Evolutionary conservation across 2,888 invertebrate species (phyloP), one percentile per base, ranked within the genome.

Genomic region (Steinernema scapterisci): DNA sequence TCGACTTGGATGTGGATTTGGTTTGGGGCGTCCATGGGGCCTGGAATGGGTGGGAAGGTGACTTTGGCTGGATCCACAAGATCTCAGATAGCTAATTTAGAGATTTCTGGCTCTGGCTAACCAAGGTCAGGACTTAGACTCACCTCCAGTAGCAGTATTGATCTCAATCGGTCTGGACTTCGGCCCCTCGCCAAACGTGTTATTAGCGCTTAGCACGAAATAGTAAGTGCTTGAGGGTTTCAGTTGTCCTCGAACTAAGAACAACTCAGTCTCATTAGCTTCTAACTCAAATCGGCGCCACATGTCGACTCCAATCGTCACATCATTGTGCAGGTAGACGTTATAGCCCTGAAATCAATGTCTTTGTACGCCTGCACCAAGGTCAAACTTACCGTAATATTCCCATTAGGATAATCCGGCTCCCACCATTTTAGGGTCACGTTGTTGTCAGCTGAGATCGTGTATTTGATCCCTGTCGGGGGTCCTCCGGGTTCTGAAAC

Each of bases 401-500:
- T 25, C 3, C 54, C 54, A 54, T 54, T 54, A 5, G 54, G 6
- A 25, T 54, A 54, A 21, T 54, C 25, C 21, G 54, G 54, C 23
- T 54, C 21, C 54, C 3, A 54, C 54, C 54, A 54, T 25, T 54
- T 54, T 13, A 54, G 21, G 23, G 54, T 54, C 3, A 54, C 54
- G 21, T 54, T 54, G 54, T 54, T 54, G 16, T 54, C 54, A 9
- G 54, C 54, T 21, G 54, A 54, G 16, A 54, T 54, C 16, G 54
- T 54, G 25, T 54, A 54, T 21, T 54, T 54, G 13, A 54, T 54
- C n/a, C 54, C 54, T 25, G 54, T 54, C 23, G 54, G 54, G 5
- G 54, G 54, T 54, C 54, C 54, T 54, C 54, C 54, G 23, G 54
- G 54, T 54, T 54, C 54, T 54, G 25, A 54, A 54, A 51, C 9